These are phyloP conservation scores for Ailurus styani DNA, from an alignment of 2,113 vertebrate genomes.

Conservation along the genomic window DNA sequence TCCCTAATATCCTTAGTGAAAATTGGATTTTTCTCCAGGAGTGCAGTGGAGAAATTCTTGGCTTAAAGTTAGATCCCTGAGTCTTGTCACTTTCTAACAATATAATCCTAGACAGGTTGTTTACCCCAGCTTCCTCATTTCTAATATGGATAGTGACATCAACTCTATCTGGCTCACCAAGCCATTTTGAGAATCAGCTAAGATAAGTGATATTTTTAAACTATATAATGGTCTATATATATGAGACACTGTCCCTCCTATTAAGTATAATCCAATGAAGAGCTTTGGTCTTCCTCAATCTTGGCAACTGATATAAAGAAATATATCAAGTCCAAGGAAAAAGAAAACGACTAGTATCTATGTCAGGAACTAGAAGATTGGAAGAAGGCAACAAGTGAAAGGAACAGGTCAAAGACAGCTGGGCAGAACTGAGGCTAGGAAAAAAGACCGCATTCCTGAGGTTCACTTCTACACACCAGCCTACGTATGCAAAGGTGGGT, in stretches of 20 bases:
- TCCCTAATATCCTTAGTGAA: background rate
- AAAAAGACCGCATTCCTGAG: background rate
- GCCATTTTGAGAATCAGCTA: background rate
- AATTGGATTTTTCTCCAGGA: background rate
- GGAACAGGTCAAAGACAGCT: background rate
- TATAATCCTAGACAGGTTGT: background rate
- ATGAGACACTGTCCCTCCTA: background rate
- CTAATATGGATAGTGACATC: background rate
- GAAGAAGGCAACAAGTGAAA: background rate
- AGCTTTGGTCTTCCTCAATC: background rate
- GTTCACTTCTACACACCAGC: background rate
- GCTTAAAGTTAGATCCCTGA: background rate
- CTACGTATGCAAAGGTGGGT: background rate
- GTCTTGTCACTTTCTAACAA: background rate
- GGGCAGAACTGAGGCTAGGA: background rate
- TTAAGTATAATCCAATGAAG: background rate
- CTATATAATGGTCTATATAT: background rate
- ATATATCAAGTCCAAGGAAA: background rate
- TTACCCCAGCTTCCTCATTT: background rate
- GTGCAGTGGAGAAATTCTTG: background rate
- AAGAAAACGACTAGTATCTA: background rate
- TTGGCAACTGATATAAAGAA: background rate
- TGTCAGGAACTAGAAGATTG: background rate
- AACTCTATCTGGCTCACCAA: background rate
- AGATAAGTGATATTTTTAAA: background rate